These are phyloP conservation scores for Oceanites oceanicus DNA, from an alignment of 2,113 vertebrate species.

Conservation along the genomic window DNA sequence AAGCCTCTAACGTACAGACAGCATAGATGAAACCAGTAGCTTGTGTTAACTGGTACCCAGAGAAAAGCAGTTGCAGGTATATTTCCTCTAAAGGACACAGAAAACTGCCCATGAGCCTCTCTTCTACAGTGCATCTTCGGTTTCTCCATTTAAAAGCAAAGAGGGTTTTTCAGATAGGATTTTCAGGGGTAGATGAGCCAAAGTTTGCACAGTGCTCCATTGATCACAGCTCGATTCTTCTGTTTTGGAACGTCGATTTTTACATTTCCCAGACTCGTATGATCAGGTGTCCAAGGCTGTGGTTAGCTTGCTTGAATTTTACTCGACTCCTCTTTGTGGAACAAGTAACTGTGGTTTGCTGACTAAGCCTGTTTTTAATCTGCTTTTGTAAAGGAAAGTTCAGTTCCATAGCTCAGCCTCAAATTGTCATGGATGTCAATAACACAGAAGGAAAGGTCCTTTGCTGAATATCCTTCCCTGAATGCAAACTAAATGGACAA, in stretches of 20 bases:
- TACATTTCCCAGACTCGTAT: not conserved
- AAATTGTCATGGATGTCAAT: not conserved
- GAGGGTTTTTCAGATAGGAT: not conserved
- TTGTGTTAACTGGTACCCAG: not conserved
- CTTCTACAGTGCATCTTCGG: not conserved
- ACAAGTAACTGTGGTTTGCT: slow-evolving; percentile 36
- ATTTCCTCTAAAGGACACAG: not conserved
- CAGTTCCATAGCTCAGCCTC: slow-evolving; percentile 1
- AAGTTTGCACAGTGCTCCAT: not conserved
- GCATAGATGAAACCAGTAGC: not conserved
- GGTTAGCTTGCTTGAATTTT: slow-evolving; percentile 26
- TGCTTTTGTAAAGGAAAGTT: slow-evolving; percentile 41
- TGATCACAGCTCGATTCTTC: not conserved
- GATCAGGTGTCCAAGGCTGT: slow-evolving; percentile 35
- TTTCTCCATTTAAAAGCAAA: not conserved
- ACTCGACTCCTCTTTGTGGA: not conserved
- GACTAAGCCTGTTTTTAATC: slow-evolving; percentile 36
- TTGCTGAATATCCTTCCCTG: not conserved
- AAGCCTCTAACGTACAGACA: not conserved
- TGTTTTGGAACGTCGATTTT: slow-evolving; percentile 37
- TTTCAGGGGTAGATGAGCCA: not conserved
- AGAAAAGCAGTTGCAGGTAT: not conserved
- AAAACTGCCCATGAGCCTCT: not conserved
- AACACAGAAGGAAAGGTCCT: not conserved
- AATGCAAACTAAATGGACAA: slow-evolving; percentile 1